Base-by-base conservation (phyloP, 1,140 invertebrate genomes). In the Andrena cerasifolii region DNA sequence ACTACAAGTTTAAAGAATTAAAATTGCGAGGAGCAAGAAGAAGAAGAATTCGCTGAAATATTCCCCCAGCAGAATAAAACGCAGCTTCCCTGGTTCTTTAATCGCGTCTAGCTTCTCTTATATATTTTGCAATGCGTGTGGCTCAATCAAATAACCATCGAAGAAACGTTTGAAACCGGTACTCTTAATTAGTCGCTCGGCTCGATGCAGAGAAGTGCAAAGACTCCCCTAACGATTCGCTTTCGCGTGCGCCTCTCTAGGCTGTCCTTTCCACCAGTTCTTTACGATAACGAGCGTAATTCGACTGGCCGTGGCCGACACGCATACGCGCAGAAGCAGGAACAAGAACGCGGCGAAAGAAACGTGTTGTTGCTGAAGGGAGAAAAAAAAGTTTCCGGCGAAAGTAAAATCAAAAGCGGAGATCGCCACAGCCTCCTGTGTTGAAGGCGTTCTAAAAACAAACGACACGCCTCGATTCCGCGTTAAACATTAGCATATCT, bases 401-500 rank as follows among this genome's bases (percentile, higher is more conserved):
- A 82, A 80, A 82, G 71, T 53, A 26, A 76, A 65, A 47, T 68
- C 31, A n/a, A 43, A 79, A 79, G 71, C 53, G 33, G 36, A 40
- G 43, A n/a, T 31, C 26, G 6, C 18, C 36, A 0, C 31, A 12
- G 62, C 49, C 28, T 12, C n/a, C 6, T 12, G n/a, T 24, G 16
- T 24, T 3, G 8, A 10, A 40, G 2, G n/a, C 0, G 16, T 47
- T 71, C n/a, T 33, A 45, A 71, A 7, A 26, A 58, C 1, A 28
- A 14, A 14, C 21, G 31, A 51, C 6, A 21, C 47, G 31, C 28
- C 14, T 18, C n/a, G 10, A 5, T 58, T 14, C 12, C n/a, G 14
- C 6, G 21, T 53, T 33, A 6, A 24, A 18, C 47, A 18, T 18
- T 67, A 33, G 21, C 21, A 1, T 18, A 6, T 33, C n/a, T 6